These are phyloP conservation scores for Apotomis capreana DNA, from an alignment of 2,888 invertebrate genomes.

Conservation along the genomic window DNA sequence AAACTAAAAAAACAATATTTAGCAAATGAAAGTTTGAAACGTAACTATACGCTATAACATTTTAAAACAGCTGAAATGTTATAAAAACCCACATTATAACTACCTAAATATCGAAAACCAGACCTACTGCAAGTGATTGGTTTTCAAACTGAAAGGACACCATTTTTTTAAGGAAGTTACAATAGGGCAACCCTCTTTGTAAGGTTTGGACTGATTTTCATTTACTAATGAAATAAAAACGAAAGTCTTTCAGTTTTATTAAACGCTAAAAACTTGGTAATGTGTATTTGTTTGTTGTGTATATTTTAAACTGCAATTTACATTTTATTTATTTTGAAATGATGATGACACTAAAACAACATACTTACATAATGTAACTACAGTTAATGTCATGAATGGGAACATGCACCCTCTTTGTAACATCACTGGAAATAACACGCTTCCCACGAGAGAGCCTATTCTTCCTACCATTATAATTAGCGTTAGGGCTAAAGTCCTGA, in stretches of 20 bases:
- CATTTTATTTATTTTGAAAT: too few relatives aligned
- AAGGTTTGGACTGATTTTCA: constrained; percentile 2
- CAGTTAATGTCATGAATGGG: constrained; percentile 57
- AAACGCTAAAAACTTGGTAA: background rate
- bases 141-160: background rate
- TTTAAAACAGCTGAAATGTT: too few relatives aligned
- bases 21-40: too few relatives aligned
- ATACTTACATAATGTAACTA: constrained; percentile 57
- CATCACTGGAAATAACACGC: constrained; percentile 60
- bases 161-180: constrained; percentile 16
- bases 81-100: too few relatives aligned
- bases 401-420: constrained; percentile 60
- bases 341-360: background rate
- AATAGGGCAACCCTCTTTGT: constrained; percentile 20
- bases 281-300: background rate
- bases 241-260: background rate
- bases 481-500: constrained; percentile 58
- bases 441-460: constrained; percentile 60
- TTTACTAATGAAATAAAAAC: constrained; percentile 12
- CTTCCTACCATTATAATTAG: constrained; percentile 59
- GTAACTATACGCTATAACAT: too few relatives aligned
- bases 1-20: too few relatives aligned
- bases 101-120: background rate
- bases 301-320: too few relatives aligned
- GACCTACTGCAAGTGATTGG: background rate